phyloP scores from a whole-genome alignment of 2,113 vertebrate species.

The Muntiacus muntjak region DNA sequence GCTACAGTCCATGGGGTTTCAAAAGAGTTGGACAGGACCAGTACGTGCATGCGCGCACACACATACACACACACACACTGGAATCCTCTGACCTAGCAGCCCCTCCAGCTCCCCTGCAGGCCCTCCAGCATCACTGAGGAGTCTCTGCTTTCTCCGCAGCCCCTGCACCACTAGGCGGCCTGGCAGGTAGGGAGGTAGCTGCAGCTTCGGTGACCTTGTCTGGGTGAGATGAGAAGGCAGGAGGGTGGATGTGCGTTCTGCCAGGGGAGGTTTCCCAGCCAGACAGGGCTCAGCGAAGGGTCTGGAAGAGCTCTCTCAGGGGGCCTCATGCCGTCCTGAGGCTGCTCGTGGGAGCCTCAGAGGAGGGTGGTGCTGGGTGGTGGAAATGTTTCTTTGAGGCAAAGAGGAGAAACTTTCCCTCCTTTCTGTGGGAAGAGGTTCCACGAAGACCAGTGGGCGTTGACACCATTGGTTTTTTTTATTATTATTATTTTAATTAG shows the following conservation, averaged over 20 bases:
- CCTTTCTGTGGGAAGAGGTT: not conserved
- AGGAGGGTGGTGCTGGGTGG: not conserved
- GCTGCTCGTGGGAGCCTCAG: not conserved
- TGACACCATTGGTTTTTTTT: rapidly evolving
- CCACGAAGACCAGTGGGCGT: not conserved
- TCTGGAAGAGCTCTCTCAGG: not conserved
- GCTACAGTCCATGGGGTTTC: not conserved
- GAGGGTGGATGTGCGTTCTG: not conserved
- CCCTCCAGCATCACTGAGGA: not conserved
- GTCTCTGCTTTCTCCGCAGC: not conserved
- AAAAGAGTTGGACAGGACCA: not conserved
- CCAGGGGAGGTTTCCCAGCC: not conserved
- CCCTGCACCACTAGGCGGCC: rapidly evolving
- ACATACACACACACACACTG: not conserved
- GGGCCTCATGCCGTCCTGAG: not conserved
- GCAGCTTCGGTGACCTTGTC: not conserved
- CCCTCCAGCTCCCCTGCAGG: rapidly evolving
- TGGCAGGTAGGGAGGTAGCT: not conserved
- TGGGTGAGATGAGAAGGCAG: not conserved
- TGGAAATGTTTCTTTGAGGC: not conserved
- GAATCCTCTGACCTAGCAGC: too few species aligned
- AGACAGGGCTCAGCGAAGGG: not conserved
- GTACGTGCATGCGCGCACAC: not conserved
- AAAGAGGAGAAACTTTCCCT: not conserved
- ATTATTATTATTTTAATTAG: not conserved